These are phyloP conservation scores for Epinephelus moara DNA, from an alignment of 2,113 vertebrate genomes.

Conservation along the genomic window DNA sequence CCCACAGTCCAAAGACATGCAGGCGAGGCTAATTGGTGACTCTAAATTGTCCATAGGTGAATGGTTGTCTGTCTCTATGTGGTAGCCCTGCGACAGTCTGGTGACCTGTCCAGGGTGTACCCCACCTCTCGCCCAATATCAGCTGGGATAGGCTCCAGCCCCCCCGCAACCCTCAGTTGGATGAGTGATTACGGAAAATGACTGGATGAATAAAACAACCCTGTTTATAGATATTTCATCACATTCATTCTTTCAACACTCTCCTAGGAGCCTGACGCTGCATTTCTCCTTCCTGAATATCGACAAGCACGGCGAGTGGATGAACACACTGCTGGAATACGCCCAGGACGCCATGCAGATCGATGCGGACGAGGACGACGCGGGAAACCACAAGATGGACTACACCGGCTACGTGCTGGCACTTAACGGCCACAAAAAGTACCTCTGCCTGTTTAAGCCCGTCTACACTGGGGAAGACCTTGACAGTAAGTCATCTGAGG, in stretches of 20 bases:
- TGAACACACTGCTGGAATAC: slow-evolving; percentile 91
- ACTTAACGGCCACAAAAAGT: slow-evolving; percentile 97
- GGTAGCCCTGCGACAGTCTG: too few species aligned
- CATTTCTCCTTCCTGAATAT: slow-evolving; percentile 98
- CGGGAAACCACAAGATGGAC: slow-evolving; percentile 86
- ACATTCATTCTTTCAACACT: background rate
- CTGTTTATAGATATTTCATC: background rate
- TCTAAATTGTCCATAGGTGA: too few species aligned
- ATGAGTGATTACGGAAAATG: too few species aligned
- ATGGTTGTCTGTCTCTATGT: too few species aligned
- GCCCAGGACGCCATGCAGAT: slow-evolving; percentile 90
- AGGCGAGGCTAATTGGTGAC: too few species aligned
- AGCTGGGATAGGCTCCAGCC: too few species aligned
- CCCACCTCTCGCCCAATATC: too few species aligned
- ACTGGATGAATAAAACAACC: background rate
- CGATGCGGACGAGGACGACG: slow-evolving; percentile 89
- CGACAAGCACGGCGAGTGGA: slow-evolving; percentile 95
- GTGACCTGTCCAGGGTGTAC: too few species aligned
- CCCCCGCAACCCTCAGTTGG: too few species aligned
- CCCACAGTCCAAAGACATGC: too few species aligned
- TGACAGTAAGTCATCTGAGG: slow-evolving; percentile 80
- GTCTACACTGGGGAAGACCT: slow-evolving; percentile 89
- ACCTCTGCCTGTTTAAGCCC: slow-evolving; percentile 97
- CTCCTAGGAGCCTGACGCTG: slow-evolving; percentile 90
- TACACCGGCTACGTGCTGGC: slow-evolving; percentile 95